Evolutionary conservation across 2,797 vertebrate genomes (phyloP).

Genomic region (Phaenicophaeus curvirostris): DNA sequence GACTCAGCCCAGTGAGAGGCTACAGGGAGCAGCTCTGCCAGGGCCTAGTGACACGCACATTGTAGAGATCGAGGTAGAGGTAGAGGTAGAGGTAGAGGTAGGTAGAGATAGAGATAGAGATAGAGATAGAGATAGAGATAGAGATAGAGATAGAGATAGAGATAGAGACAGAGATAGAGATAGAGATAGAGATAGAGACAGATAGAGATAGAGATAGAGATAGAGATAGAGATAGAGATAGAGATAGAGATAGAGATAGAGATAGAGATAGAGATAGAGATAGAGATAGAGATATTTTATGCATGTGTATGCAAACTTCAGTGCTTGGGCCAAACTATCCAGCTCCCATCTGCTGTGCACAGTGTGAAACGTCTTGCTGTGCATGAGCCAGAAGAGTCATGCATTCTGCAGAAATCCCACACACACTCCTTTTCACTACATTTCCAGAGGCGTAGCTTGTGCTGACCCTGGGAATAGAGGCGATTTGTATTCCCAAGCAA

Average conservation of each 20-base stretch:
- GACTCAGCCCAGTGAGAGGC: background rate
- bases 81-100: too few species aligned
- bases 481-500: background rate
- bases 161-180: too few species aligned
- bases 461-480: background rate
- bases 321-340: background rate
- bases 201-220: too few species aligned
- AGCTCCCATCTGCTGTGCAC: slow-evolving; percentile 51
- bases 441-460: slow-evolving; percentile 22
- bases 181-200: too few species aligned
- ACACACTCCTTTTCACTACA: fast-evolving
- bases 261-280: too few species aligned
- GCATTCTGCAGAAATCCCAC: slow-evolving; percentile 26
- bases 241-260: too few species aligned
- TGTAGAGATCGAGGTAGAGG: too few species aligned
- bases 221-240: too few species aligned
- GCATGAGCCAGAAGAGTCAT: slow-evolving; percentile 26
- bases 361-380: slow-evolving; percentile 20
- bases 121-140: too few species aligned
- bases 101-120: too few species aligned
- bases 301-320: background rate
- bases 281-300: too few species aligned
- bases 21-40: background rate
- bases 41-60: background rate
- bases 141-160: too few species aligned